A percentile compares a stretch with the other conserved stretches of the same genome.
These are phyloP conservation scores for Paracanthobrama guichenoti DNA, from an alignment of 2,113 vertebrate species.

Conservation along the genomic window DNA sequence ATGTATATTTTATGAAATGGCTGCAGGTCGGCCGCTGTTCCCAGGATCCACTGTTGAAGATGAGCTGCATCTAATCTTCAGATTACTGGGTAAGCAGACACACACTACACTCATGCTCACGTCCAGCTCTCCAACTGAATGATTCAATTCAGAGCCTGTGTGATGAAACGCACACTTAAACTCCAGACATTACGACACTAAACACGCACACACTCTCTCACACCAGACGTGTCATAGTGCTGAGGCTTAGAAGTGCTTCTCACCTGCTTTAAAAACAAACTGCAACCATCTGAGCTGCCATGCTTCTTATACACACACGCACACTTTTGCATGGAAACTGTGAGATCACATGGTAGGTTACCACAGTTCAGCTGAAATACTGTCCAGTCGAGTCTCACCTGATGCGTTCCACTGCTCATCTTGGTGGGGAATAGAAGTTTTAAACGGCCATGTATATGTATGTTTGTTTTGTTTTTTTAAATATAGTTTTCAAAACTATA, in stretches of 20 bases:
- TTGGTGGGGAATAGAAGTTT: neutral
- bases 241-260: constrained; percentile 28
- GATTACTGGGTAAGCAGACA: constrained; percentile 86
- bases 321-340: constrained; percentile 10
- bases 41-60: constrained; percentile 98
- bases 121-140: neutral
- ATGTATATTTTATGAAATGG: constrained; percentile 99
- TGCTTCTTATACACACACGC: neutral
- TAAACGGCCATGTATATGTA: neutral
- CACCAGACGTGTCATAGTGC: constrained; percentile 24
- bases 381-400: neutral
- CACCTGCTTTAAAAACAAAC: constrained; percentile 46
- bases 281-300: neutral
- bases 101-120: neutral
- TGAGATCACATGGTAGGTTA: constrained; percentile 9
- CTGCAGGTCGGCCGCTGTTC: constrained; percentile 95
- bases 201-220: neutral
- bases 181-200: constrained; percentile 41
- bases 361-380: neutral
- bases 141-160: neutral
- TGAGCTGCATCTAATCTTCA: constrained; percentile 96
- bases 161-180: constrained; percentile 35
- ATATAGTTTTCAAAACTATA: no score
- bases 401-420: neutral
- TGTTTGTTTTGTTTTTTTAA: neutral